Conservation (phyloP, 2,113 vertebrate species). For the Carettochelys insculpta region DNA sequence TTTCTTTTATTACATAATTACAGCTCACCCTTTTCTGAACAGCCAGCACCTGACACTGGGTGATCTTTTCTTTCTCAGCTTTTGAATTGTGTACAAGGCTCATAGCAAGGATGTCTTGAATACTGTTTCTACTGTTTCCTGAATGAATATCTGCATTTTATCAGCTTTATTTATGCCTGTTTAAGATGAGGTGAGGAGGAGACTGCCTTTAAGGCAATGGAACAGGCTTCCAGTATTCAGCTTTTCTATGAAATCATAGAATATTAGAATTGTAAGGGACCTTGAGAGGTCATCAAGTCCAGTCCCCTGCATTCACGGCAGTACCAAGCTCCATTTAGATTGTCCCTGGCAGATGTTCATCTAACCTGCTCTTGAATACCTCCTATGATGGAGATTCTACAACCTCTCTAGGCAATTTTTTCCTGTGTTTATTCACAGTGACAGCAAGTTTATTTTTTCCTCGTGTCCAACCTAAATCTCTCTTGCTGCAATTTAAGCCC, state of each 20-base stretch:
- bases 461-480: no score
- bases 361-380: no score
- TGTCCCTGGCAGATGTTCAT: no score
- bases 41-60: background rate
- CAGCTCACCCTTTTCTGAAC: background rate
- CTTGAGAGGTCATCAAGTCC: no score
- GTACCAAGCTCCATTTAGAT: no score
- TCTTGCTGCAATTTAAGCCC: no score
- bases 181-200: background rate
- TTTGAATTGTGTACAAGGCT: background rate
- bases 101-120: background rate
- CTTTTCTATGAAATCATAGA: background rate
- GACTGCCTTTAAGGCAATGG: background rate
- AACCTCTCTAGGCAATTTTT: no score
- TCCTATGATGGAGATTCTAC: no score
- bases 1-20: background rate
- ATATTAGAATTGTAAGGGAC: no score
- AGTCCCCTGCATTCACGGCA: no score
- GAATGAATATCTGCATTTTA: background rate
- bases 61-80: background rate
- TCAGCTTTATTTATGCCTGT: background rate
- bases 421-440: no score
- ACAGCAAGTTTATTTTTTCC: no score
- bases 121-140: background rate
- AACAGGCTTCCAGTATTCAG: background rate